Conservation (phyloP, 2,797 vertebrate species). For the Hyperoplus lanceolatus region DNA sequence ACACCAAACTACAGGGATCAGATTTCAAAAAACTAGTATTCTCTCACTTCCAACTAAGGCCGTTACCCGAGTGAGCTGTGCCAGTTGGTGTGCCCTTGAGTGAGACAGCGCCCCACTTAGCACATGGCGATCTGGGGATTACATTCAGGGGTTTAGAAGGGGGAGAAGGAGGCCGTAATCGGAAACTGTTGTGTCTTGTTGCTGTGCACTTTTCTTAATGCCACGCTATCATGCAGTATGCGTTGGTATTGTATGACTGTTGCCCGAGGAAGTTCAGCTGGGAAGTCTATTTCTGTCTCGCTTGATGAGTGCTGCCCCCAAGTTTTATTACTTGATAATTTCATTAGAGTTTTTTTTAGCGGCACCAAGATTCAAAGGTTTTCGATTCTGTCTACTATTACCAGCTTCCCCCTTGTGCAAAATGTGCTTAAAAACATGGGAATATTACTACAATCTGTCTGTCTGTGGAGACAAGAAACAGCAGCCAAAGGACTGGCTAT, state of each 20-base stretch:
- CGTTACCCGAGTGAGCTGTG: conserved; percentile 64
- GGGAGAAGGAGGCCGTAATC: conserved; percentile 81
- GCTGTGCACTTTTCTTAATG: conserved; percentile 81
- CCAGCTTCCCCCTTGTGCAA: neutral
- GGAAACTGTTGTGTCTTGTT: conserved; percentile 87
- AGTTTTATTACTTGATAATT: conserved; percentile 70
- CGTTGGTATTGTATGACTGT: conserved; percentile 75
- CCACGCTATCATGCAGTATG: conserved; percentile 71
- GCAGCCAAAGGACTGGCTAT: neutral
- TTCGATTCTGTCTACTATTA: conserved; percentile 37
- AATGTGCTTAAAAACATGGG: neutral
- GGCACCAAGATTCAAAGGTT: conserved; percentile 41
- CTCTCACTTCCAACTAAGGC: conserved; percentile 79
- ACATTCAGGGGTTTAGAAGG: conserved; percentile 79
- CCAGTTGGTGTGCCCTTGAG: conserved; percentile 86
- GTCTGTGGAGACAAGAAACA: neutral
- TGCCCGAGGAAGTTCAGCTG: conserved; percentile 75
- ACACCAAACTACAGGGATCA: conserved; percentile 69
- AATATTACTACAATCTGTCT: too few species aligned
- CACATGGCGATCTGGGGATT: conserved; percentile 82
- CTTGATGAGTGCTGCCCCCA: conserved; percentile 56
- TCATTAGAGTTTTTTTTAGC: conserved; percentile 41
- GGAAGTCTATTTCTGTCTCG: conserved; percentile 75
- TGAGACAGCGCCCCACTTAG: conserved; percentile 78
- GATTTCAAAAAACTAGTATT: conserved; percentile 75